Evolutionary conservation across 2,888 invertebrate genomes (phyloP).

Genomic region (Eupithecia dodoneata): DNA sequence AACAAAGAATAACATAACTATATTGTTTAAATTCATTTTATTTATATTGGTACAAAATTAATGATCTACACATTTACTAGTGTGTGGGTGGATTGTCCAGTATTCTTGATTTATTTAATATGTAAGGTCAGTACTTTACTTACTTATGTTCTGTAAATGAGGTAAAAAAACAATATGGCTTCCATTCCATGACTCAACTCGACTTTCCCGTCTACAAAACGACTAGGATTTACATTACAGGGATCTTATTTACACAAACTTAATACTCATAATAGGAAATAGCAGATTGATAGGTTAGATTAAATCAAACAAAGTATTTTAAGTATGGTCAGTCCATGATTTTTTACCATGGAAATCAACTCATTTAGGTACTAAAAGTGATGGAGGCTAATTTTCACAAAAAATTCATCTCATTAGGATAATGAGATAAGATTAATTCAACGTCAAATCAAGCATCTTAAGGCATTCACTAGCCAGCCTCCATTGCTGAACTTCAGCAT

Average conservation of each 20-base stretch:
- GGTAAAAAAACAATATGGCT: no score
- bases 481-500: neutral
- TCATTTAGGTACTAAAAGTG: neutral
- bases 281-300: neutral
- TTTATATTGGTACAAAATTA: no score
- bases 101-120: no score
- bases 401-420: no score
- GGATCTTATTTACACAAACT: neutral
- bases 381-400: neutral
- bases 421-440: neutral
- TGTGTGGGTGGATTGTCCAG: no score
- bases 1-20: no score
- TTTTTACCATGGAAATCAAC: neutral
- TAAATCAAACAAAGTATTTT: neutral
- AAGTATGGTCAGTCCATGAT: neutral
- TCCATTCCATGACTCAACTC: no score
- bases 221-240: neutral
- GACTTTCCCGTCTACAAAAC: neutral
- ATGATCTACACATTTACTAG: no score
- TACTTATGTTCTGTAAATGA: no score
- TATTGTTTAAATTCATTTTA: no score
- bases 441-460: neutral
- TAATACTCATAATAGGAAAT: neutral
- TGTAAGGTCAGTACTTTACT: no score
- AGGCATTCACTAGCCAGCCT: neutral